A percentile compares a stretch with the other conserved stretches of the same genome.
Evolutionary conservation across 2,113 vertebrate species (phyloP).

Genomic region (Phrynocephalus versicolor): DNA sequence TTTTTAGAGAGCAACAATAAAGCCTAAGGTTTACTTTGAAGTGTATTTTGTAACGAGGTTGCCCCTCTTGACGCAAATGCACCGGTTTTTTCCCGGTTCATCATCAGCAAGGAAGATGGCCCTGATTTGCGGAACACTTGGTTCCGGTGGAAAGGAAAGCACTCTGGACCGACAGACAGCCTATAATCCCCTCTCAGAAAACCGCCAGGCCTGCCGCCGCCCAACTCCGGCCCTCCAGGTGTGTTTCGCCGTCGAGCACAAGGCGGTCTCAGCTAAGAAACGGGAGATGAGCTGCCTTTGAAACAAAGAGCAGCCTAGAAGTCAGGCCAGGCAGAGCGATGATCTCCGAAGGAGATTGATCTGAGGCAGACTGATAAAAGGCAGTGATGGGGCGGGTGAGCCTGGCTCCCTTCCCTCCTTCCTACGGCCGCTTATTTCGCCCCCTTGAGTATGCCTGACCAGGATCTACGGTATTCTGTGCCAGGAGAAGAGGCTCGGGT

Average conservation of each 20-base stretch:
- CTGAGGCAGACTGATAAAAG: background rate
- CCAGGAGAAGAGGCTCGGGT: background rate
- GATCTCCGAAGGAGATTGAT: background rate
- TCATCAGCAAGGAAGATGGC: background rate
- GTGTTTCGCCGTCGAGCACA: background rate
- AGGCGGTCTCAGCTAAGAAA: background rate
- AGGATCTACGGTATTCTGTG: background rate
- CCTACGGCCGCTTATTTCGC: background rate
- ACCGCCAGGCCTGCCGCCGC: background rate
- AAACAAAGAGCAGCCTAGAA: slow-evolving; percentile 9
- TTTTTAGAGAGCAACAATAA: slow-evolving; percentile 1
- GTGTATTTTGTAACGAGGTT: slow-evolving; percentile 10
- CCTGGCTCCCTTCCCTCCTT: background rate
- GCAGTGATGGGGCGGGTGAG: background rate
- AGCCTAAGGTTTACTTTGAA: background rate
- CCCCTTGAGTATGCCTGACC: background rate
- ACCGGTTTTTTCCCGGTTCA: background rate
- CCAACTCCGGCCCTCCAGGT: background rate
- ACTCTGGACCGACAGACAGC: background rate
- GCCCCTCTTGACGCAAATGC: background rate
- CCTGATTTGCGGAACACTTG: background rate
- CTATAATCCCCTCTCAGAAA: background rate
- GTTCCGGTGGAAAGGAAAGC: background rate
- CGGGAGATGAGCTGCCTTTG: background rate
- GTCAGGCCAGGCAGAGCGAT: background rate